Evolutionary conservation across 2,113 vertebrate species (phyloP).

Genomic region (Colius striatus): DNA sequence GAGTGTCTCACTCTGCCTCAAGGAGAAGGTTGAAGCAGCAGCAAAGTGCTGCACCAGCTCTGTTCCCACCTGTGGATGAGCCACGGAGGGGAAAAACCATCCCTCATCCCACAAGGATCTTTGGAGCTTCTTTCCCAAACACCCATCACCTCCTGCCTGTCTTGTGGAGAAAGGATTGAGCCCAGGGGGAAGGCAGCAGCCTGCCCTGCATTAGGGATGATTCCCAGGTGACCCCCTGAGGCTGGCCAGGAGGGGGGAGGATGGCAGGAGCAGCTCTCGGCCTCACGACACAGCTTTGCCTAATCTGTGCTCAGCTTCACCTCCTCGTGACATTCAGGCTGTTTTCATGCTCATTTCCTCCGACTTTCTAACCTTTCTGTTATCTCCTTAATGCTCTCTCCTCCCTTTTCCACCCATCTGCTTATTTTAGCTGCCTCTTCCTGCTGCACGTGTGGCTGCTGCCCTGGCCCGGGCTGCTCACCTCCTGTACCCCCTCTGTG

Average conservation of each 20-base stretch:
- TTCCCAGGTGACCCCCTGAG: not conserved
- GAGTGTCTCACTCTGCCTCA: not conserved
- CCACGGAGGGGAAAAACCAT: not conserved
- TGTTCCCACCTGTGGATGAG: not conserved
- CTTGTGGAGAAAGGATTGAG: not conserved
- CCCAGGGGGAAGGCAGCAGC: not conserved
- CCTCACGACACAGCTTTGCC: not conserved
- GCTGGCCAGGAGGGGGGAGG: not conserved
- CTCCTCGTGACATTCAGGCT: constrained; percentile 25
- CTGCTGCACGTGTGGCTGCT: not conserved
- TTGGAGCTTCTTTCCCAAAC: fast-evolving
- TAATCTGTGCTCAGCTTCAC: constrained; percentile 13
- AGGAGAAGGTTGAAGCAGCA: not conserved
- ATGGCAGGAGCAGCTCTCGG: not conserved
- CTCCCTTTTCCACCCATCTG: constrained; percentile 65
- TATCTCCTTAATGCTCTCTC: constrained; percentile 50
- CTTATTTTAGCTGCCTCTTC: constrained; percentile 69
- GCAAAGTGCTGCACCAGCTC: not conserved
- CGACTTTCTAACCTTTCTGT: constrained; percentile 49
- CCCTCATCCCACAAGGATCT: not conserved
- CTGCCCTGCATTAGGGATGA: fast-evolving
- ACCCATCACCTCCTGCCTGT: not conserved
- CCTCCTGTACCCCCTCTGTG: not conserved
- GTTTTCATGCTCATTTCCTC: constrained; percentile 35
- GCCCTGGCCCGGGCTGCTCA: not conserved